Base-by-base conservation (phyloP, 2,113 vertebrate genomes). In the Oxyruncus cristatus region DNA sequence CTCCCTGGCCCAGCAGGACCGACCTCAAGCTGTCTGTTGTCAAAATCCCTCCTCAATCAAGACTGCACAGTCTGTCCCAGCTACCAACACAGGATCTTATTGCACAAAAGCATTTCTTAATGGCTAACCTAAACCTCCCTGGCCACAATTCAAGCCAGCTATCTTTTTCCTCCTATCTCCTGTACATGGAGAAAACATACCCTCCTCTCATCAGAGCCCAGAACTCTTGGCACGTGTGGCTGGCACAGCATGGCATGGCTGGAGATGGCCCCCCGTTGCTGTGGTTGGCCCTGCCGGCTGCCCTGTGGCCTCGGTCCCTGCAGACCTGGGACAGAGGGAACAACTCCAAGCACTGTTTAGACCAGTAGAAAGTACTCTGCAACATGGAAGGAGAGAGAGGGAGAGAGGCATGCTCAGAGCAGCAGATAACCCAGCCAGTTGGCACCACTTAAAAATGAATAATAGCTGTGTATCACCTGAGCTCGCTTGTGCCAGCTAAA, bases 101-200 rank as follows among this genome's bases (percentile, higher is more conserved):
- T 80, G 84, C 84, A 94, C 50, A 80, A 67, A 94, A 91, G 46
- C 89, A 73, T 86, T 86, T 86, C 72, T 80, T 80, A 37, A 41
- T 53, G 72, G 73, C 37, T 35, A 55, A 75, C 21, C 33, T 83
- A 61, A 95, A 61, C 30, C 62, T 68, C 28, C 33, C 26, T 47
- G 75, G 79, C 79, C 35, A 61, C 1, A 6, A 17, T 52, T 92
- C 95, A 91, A 88, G 79, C 18, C 14, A 3, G 3, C 8, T 72
- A 55, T 71, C 80, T 66, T 46, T 72, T 71, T 56, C 18, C 13
- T 85, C 26, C 39, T 88, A 39, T 86, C 62, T 90, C 35, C 39
- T 68, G 39, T 72, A 79, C 26, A 2, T 24, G 24, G 22, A 83
- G 58, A 55, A 92, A 92, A 72, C 56, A 47, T 53, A 62, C 39